Percentiles rank a stretch among this genome's conserved stretches.
phyloP scores from a whole-genome alignment of 92 coral and sea anemone species.

The Paramuricea clavata region DNA sequence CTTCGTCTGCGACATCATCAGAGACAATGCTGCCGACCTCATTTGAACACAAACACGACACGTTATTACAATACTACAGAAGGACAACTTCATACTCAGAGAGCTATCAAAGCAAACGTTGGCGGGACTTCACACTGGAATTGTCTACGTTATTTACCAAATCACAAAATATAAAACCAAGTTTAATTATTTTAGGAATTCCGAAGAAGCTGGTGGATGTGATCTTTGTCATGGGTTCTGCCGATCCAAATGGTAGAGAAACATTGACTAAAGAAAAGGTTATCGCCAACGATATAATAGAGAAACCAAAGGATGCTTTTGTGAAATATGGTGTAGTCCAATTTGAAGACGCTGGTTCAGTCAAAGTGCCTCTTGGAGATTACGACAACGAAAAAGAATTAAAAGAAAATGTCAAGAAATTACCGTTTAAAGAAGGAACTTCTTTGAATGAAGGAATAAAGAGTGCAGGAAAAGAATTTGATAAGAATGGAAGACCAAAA shows the following conservation, averaged over 20 bases:
- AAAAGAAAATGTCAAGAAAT: conserved; percentile 55
- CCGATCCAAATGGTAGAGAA: conserved; percentile 61
- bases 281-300: conserved; percentile 53
- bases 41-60: too few species aligned
- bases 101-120: too few species aligned
- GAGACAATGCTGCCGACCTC: too few species aligned
- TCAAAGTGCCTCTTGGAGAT: conserved; percentile 74
- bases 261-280: conserved; percentile 56
- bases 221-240: conserved; percentile 81
- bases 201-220: conserved; percentile 68
- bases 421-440: conserved; percentile 52
- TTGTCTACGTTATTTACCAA: too few species aligned
- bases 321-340: conserved; percentile 82
- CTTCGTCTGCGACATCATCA: too few species aligned
- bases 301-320: conserved; percentile 63
- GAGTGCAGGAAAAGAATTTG: conserved; percentile 65
- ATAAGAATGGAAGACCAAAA: conserved; percentile 59
- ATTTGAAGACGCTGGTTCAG: conserved; percentile 69
- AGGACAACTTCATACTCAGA: too few species aligned
- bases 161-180: too few species aligned
- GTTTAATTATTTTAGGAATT: not conserved
- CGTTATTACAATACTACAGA: too few species aligned
- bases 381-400: conserved; percentile 70
- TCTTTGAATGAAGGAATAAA: conserved; percentile 53
- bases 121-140: too few species aligned